phyloP scores from a whole-genome alignment of 2,797 vertebrate genomes.

The Hybognathus amarus region DNA sequence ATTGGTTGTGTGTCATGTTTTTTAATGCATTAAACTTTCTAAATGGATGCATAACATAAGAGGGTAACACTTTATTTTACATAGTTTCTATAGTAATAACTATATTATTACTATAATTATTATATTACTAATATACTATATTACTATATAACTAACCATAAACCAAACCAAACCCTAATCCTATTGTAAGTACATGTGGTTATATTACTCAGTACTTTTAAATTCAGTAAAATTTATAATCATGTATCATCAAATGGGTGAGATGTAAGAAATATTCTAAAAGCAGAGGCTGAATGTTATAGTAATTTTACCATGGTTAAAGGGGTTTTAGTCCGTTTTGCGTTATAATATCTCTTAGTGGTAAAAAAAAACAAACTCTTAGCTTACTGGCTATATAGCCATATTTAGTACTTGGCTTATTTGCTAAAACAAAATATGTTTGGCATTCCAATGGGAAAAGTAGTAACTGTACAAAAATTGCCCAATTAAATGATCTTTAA shows the following conservation, averaged over 20 bases:
- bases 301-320: not conserved
- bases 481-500: conserved; percentile 3
- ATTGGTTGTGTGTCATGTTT: not conserved
- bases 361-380: not conserved
- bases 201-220: too few species aligned
- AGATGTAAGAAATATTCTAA: not conserved
- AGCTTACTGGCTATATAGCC: not conserved
- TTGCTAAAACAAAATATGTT: not conserved
- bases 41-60: too few species aligned
- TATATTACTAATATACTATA: too few species aligned
- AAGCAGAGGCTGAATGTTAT: not conserved
- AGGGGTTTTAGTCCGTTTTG: not conserved
- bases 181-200: too few species aligned
- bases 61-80: too few species aligned
- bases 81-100: too few species aligned
- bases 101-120: too few species aligned
- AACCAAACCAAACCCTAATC: too few species aligned
- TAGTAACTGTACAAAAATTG: not conserved
- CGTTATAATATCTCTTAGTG: not conserved
- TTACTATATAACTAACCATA: too few species aligned
- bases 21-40: not conserved
- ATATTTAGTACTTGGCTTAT: not conserved
- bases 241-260: too few species aligned
- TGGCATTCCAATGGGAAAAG: conserved; percentile 11
- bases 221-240: too few species aligned